Evolutionary conservation across 2,113 vertebrate species (phyloP).

Genomic region (Nansenia antarctica): DNA sequence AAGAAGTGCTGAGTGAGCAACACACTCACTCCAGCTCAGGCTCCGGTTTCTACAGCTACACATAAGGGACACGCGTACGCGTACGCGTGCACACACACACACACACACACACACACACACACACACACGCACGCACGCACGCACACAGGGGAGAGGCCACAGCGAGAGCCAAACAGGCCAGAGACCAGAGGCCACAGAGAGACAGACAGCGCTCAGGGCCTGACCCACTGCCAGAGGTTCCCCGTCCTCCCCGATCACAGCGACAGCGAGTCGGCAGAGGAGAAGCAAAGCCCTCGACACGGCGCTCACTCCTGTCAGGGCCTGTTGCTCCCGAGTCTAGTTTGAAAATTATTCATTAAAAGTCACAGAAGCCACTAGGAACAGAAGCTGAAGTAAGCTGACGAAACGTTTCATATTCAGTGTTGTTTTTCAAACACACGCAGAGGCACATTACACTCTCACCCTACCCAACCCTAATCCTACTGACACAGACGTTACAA

Average conservation of each 20-base stretch:
- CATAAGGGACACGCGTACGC: too few relatives aligned
- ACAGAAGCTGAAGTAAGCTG: background rate
- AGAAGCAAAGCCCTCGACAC: background rate
- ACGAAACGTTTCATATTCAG: background rate
- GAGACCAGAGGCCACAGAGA: background rate
- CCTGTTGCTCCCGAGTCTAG: background rate
- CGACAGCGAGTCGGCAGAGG: background rate
- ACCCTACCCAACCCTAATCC: background rate
- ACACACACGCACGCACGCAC: too few relatives aligned
- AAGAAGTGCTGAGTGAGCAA: slow-evolving; percentile 33
- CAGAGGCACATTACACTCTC: background rate
- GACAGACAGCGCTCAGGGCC: background rate
- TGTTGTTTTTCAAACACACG: too few relatives aligned
- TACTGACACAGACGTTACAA: background rate
- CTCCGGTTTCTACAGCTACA: too few relatives aligned
- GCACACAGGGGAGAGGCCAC: background rate
- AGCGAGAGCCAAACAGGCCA: too few relatives aligned
- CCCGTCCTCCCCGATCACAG: background rate
- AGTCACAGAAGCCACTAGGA: background rate
- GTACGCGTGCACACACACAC: background rate
- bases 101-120: background rate
- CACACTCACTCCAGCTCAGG: too few relatives aligned
- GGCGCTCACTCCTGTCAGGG: background rate
- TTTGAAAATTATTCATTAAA: background rate
- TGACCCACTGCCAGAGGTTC: background rate